phyloP scores from a whole-genome alignment of 2,888 invertebrate genomes.

The Allolobophora icterica region DNA sequence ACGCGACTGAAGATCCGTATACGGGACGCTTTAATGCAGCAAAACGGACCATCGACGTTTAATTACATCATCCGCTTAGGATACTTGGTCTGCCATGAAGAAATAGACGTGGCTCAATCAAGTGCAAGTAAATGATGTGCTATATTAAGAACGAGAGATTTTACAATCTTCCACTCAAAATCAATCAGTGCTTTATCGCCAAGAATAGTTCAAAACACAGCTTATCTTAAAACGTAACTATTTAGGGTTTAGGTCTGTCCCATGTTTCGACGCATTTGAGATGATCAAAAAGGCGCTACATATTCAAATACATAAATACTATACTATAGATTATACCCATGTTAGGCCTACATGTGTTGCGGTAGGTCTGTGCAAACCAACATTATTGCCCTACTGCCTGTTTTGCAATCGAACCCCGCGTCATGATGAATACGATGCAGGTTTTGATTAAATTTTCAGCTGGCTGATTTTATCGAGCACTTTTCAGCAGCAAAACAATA shows the following conservation, averaged over 20 bases:
- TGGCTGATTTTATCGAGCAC: too few relatives aligned
- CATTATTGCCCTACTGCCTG: too few relatives aligned
- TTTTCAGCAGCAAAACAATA: too few relatives aligned
- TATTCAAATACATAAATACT: not conserved
- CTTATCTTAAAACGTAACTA: not conserved
- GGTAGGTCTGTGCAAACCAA: too few relatives aligned
- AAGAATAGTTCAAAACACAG: not conserved
- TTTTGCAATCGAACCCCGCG: too few relatives aligned
- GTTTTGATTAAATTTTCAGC: too few relatives aligned
- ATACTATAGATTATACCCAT: not conserved
- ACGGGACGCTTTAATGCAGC: not conserved
- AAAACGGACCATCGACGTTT: not conserved
- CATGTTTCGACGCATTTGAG: not conserved
- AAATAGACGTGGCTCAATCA: not conserved
- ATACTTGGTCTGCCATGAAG: not conserved
- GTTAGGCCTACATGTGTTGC: not conserved
- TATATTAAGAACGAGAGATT: not conserved
- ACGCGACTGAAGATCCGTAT: not conserved
- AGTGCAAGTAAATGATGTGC: not conserved
- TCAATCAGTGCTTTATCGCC: not conserved
- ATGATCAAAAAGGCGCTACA: not conserved
- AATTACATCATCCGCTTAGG: not conserved
- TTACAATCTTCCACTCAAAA: not conserved
- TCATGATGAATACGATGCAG: too few relatives aligned
- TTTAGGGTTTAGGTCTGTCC: not conserved